Evolutionary conservation across 2,888 invertebrate species (phyloP).

Genomic region (Biston stratarius): DNA sequence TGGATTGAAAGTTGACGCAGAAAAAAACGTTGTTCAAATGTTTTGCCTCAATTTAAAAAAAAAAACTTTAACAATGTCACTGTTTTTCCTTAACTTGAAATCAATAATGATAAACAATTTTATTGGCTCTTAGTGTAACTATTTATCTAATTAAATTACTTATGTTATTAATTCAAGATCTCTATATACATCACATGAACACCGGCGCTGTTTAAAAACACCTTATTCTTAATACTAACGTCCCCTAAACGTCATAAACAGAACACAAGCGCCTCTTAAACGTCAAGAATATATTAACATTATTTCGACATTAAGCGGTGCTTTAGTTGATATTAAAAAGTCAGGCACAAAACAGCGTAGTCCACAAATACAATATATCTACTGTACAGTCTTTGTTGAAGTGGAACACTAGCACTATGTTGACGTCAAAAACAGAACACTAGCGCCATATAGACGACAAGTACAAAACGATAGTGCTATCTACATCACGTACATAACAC

Average conservation of each 20-base stretch:
- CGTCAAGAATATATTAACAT: background rate
- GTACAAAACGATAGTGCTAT: background rate
- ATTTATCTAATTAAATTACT: conserved; percentile 1
- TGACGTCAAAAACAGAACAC: background rate
- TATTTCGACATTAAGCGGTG: too few species aligned
- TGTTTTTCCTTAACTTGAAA: background rate
- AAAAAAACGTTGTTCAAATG: background rate
- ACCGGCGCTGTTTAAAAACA: conserved; percentile 2
- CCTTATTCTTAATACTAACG: background rate
- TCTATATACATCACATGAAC: conserved; percentile 21
- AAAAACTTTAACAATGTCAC: too few species aligned
- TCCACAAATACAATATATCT: background rate
- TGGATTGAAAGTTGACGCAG: background rate
- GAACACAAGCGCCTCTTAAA: background rate
- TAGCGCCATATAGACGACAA: background rate
- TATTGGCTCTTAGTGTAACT: background rate
- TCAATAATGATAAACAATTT: background rate
- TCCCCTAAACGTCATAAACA: background rate
- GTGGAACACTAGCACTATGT: background rate
- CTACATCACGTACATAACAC: background rate
- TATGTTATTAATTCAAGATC: background rate
- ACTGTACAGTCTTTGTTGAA: too few species aligned
- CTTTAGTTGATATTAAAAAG: too few species aligned
- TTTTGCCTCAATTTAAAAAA: background rate
- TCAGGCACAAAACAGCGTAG: too few species aligned